Conservation (phyloP, 2,888 invertebrate species). For the Drosophila rellima region DNA sequence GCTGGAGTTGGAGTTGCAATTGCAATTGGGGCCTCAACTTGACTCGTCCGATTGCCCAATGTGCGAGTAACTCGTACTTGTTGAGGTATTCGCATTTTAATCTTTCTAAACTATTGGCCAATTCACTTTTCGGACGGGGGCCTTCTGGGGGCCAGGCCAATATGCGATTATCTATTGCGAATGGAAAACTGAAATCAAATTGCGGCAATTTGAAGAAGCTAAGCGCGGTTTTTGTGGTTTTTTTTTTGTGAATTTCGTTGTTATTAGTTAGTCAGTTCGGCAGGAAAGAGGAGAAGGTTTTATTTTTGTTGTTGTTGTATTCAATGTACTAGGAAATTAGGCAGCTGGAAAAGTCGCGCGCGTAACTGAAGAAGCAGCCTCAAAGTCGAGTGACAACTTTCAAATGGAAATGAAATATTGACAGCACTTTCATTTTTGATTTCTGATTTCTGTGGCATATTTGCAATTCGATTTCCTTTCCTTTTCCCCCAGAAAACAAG, state of each 20-base stretch:
- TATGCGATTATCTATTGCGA: conserved; percentile 60
- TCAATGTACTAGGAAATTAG: conserved; percentile 49
- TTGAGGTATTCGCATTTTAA: conserved; percentile 67
- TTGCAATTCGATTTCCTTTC: conserved; percentile 72
- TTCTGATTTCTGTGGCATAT: too few relatives aligned
- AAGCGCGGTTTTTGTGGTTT: conserved; percentile 55
- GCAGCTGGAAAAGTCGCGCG: conserved; percentile 35
- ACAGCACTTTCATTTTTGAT: conserved; percentile 67
- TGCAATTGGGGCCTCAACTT: conserved; percentile 29
- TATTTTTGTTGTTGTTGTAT: conserved; percentile 15
- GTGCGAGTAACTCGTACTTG: conserved; percentile 28
- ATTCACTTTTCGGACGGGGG: conserved; percentile 43
- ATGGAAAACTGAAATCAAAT: conserved; percentile 55
- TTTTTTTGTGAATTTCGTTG: conserved; percentile 4
- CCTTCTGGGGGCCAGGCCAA: conserved; percentile 37
- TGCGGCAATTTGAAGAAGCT: conserved; percentile 67
- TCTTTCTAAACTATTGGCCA: conserved; percentile 78
- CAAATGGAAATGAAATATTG: conserved; percentile 71
- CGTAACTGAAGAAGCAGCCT: conserved; percentile 65
- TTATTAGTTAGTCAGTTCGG: conserved; percentile 7
- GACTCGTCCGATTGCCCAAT: conserved; percentile 57
- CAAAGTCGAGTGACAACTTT: conserved; percentile 72
- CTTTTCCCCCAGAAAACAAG: conserved; percentile 10
- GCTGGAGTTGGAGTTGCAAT: conserved; percentile 20
- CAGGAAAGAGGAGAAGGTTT: neutral